Conservation (phyloP, 2,113 vertebrate genomes). For the Micronisus gabar region DNA sequence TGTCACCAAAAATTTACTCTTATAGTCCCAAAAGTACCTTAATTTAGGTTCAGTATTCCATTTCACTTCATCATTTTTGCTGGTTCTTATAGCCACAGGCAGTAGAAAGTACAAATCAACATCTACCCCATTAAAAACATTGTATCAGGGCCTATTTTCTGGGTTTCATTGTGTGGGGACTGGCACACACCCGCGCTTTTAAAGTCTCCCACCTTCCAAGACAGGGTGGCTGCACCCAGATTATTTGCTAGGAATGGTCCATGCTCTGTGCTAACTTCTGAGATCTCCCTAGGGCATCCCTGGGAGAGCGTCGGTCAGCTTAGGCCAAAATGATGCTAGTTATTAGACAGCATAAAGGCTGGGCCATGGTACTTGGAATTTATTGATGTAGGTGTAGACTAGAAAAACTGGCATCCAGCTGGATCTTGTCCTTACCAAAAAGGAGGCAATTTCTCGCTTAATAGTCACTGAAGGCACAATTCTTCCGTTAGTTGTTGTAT, state of each 20-base stretch:
- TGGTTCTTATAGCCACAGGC: neutral
- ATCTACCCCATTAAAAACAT: neutral
- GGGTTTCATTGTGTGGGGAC: neutral
- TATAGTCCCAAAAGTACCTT: neutral
- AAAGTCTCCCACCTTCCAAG: neutral
- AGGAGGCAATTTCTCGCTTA: neutral
- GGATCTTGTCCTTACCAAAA: neutral
- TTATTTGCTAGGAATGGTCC: neutral
- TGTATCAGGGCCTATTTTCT: neutral
- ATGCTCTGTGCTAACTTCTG: neutral
- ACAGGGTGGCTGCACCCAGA: neutral
- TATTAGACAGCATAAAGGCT: neutral
- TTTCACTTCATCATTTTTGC: neutral
- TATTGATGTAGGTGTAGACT: neutral
- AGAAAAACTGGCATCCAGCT: neutral
- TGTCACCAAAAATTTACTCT: neutral
- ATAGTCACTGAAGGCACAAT: neutral
- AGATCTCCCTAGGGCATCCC: neutral
- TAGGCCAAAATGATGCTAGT: neutral
- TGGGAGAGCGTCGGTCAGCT: rapidly evolving
- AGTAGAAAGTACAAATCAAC: neutral
- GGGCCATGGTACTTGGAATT: neutral
- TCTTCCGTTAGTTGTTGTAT: neutral
- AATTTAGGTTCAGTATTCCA: neutral
- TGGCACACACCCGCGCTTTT: neutral